Evolutionary conservation across 1,140 invertebrate species (phyloP).

Genomic region (Zaprionus lachaisei): DNA sequence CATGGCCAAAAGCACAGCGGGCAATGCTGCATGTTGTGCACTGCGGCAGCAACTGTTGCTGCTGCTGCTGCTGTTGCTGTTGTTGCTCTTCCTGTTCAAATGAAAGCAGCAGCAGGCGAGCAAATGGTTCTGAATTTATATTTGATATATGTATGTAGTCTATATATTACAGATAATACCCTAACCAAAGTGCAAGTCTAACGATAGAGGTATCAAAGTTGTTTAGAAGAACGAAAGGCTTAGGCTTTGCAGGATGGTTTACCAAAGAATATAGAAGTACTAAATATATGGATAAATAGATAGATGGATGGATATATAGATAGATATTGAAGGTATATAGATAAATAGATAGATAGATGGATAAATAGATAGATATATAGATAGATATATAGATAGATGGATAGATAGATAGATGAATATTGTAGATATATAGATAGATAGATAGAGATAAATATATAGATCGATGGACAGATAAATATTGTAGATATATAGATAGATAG

Average conservation of each 20-base stretch:
- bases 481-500: no score
- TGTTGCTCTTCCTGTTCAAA: conserved; percentile 67
- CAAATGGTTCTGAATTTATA: conserved; percentile 70
- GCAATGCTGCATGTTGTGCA: conserved; percentile 13
- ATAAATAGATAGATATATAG: no score
- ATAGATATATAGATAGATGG: no score
- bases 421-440: no score
- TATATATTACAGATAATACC: conserved; percentile 19
- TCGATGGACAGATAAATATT: no score
- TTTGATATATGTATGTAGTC: conserved; percentile 39
- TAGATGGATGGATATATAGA: no score
- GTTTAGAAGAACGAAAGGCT: neutral
- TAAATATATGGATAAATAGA: no score
- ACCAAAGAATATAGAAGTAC: no score
- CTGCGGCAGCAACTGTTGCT: conserved; percentile 31
- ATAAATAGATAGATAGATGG: no score
- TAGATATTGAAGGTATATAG: no score
- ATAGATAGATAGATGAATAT: no score
- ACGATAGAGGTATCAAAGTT: neutral
- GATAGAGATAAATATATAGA: no score
- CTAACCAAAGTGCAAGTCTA: neutral
- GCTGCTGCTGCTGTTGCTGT: conserved; percentile 66
- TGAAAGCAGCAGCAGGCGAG: conserved; percentile 72
- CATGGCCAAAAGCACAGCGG: conserved; percentile 64
- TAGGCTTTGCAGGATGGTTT: neutral